Base-by-base conservation (phyloP, 2,797 vertebrate genomes). In the Muraenolepis orangiensis region DNA sequence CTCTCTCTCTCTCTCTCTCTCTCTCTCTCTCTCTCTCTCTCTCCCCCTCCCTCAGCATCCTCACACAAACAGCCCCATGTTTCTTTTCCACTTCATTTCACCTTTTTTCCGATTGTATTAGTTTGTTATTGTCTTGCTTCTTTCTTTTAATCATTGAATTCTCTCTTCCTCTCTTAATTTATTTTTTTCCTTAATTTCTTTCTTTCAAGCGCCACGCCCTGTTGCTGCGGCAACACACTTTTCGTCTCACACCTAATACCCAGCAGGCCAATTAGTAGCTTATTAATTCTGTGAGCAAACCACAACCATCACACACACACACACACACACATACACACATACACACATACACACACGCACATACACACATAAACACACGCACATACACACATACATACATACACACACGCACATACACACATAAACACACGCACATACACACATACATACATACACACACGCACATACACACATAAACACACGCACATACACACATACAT, bases 211-310 rank as follows among this genome's bases (percentile, higher is more conserved):
- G 75, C 78, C 82, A 82, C 83, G 66, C 84, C 82, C 78, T 74
- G 75, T 78, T 31, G 42, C 83, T 81, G 82, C 77, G 85, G 88
- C 80, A 64, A 81, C 84, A 80, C 80, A 73, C 79, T 84, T 78
- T 31, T 78, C n/a, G n/a, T 51, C 83, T 87, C 82, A 86, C 88
- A 86, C 84, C 73, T 80, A 84, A 88, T 86, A 87, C 91, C 85
- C 90, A 86, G 82, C 86, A 88, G 90, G 87, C 91, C 90, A 93
- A 93, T 94, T 93, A 94, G 87, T 91, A 88, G 87, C 72, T 82
- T 88, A 90, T 92, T 92, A 93, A 91, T 92, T 79, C 81, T 72
- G 83, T 86, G 87, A 87, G 86, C 79, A 86, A 93, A 93, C 90
- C 87, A 77, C 88, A 92, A 81, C 79, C 70, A 82, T 84, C 76